A percentile compares a stretch with the other conserved stretches of the same genome.
Conservation (phyloP, 2,113 vertebrate genomes). For the Pionites leucogaster region DNA sequence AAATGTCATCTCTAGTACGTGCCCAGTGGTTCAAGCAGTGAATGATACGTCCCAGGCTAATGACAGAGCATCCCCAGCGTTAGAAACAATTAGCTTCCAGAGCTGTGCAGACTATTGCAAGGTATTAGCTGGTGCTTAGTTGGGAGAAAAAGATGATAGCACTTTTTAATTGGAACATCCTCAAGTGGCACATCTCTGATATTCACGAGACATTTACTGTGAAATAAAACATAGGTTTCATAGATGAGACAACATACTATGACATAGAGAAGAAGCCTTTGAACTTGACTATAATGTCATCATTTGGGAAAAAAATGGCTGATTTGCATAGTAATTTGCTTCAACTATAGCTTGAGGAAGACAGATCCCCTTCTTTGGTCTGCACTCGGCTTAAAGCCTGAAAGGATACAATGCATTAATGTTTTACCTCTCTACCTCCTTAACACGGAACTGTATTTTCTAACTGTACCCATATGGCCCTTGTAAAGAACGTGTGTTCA, state of each 20-base stretch:
- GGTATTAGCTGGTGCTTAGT: not conserved
- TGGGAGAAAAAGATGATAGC: rapidly evolving
- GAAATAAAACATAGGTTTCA: not conserved
- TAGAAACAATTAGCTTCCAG: not conserved
- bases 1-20: not conserved
- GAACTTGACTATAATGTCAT: not conserved
- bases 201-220: not conserved
- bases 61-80: not conserved
- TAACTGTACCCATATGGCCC: not conserved
- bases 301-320: not conserved
- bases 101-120: not conserved
- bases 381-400: not conserved
- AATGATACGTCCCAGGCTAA: not conserved
- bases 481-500: not conserved
- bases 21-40: not conserved
- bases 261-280: not conserved
- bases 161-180: not conserved
- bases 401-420: not conserved
- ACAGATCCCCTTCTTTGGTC: not conserved
- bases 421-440: not conserved
- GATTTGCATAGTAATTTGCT: not conserved
- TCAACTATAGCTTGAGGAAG: not conserved
- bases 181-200: not conserved
- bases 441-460: not conserved
- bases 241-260: rapidly evolving